Evolutionary conservation across 2,888 invertebrate genomes (phyloP).

Genomic region (Drosophila subquinaria): DNA sequence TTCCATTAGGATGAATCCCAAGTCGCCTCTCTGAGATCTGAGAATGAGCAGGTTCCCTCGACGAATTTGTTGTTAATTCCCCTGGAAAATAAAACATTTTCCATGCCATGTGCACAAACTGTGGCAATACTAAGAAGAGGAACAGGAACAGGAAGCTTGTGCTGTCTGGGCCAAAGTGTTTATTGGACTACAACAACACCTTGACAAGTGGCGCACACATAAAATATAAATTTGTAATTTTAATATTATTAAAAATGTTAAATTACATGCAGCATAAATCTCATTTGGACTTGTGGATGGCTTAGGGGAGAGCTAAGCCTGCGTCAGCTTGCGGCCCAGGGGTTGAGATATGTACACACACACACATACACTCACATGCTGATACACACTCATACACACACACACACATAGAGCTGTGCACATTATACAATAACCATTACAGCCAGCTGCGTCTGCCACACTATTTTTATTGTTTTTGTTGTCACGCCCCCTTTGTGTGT

Average conservation of each 20-base stretch:
- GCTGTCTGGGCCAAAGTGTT: conserved; percentile 48
- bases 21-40: not conserved
- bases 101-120: not conserved
- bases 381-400: conserved; percentile 7
- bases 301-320: conserved; percentile 15
- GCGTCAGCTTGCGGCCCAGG: conserved; percentile 56
- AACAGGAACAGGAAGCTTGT: not conserved
- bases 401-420: conserved; percentile 33
- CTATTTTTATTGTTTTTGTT: conserved; percentile 74
- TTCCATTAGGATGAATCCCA: not conserved
- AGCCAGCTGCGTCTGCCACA: conserved; percentile 76
- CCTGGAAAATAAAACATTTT: conserved; percentile 4
- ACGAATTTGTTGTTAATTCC: conserved; percentile 6
- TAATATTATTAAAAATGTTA: conserved; percentile 79
- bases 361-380: not conserved
- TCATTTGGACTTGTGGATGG: conserved; percentile 54
- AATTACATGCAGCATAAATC: conserved; percentile 75
- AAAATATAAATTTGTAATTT: conserved; percentile 76
- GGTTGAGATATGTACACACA: conserved; percentile 43
- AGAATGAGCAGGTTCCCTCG: not conserved
- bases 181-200: conserved; percentile 70
- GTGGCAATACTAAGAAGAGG: not conserved
- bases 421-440: conserved; percentile 73
- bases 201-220: conserved; percentile 48
- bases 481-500: conserved; percentile 50